A percentile compares a stretch with the other conserved stretches of the same genome.
Evolutionary conservation across 1,140 invertebrate species (phyloP).

Genomic region (Holcopasites calliopsidis): DNA sequence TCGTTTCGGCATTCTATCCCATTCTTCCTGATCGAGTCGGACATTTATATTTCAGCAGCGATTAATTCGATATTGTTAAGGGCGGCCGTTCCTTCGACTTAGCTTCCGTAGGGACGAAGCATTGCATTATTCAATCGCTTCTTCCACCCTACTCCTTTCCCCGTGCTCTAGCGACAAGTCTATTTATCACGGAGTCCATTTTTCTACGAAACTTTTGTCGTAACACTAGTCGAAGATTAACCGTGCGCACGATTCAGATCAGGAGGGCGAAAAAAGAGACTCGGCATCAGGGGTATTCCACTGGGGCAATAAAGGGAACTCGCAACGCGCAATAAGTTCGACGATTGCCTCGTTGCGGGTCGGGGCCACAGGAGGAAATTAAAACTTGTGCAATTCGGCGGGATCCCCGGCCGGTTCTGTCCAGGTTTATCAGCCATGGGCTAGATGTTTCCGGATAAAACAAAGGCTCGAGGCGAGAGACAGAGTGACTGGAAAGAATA

Average conservation of each 20-base stretch:
- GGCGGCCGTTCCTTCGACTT: constrained; percentile 3
- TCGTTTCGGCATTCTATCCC: not conserved
- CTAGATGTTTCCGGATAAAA: constrained; percentile 45
- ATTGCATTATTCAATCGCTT: constrained; percentile 11
- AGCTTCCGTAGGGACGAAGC: constrained; percentile 13
- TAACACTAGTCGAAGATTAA: not conserved
- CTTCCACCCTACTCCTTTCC: not conserved
- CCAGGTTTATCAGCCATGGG: constrained; percentile 61
- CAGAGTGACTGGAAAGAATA: constrained; percentile 8
- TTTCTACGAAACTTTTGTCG: not conserved
- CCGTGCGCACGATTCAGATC: too few species aligned
- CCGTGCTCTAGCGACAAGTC: too few species aligned
- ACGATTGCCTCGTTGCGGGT: constrained; percentile 42
- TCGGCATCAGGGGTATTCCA: not conserved
- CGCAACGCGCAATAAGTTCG: constrained; percentile 53
- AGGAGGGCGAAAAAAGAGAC: not conserved
- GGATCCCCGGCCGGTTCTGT: constrained; percentile 49
- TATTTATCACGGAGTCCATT: not conserved
- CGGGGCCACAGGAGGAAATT: constrained; percentile 60
- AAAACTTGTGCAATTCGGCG: constrained; percentile 71
- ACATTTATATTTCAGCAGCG: constrained; percentile 15
- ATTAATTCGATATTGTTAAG: constrained; percentile 32
- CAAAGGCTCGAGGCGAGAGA: constrained; percentile 1
- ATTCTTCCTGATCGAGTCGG: constrained; percentile 1
- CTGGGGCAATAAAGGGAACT: constrained; percentile 27